phyloP scores from a whole-genome alignment of 2,113 vertebrate genomes.

The Scalopus aquaticus region DNA sequence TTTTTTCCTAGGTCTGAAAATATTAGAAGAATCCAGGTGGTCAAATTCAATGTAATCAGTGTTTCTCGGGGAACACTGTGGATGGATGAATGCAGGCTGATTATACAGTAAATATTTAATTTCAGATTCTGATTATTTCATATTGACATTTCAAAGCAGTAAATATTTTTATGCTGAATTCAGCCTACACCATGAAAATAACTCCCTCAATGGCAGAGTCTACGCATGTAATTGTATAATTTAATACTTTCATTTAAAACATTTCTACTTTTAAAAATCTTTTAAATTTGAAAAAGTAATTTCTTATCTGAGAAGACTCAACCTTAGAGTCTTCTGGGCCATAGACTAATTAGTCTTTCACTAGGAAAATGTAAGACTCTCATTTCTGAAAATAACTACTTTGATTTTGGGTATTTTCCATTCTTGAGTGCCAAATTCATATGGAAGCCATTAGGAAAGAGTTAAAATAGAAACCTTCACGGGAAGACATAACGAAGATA shows the following conservation, averaged over 20 bases:
- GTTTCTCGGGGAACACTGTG: conserved; percentile 62
- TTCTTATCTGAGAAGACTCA: conserved; percentile 35
- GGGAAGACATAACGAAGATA: neutral
- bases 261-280: conserved; percentile 61
- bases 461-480: conserved; percentile 4
- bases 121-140: conserved; percentile 76
- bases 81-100: conserved; percentile 72
- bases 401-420: neutral
- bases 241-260: conserved; percentile 73
- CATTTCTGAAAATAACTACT: conserved; percentile 46
- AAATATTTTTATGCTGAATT: conserved; percentile 81
- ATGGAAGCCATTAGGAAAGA: neutral
- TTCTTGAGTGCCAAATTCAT: neutral
- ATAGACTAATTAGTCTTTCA: conserved; percentile 54
- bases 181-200: conserved; percentile 66
- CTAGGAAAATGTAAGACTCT: neutral
- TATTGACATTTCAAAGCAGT: conserved; percentile 70
- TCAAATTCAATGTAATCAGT: conserved; percentile 78
- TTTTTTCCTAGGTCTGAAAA: conserved; percentile 52
- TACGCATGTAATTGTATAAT: conserved; percentile 74
- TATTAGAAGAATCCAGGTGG: conserved; percentile 69
- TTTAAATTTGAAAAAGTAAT: conserved; percentile 50
- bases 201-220: conserved; percentile 63
- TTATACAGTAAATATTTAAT: conserved; percentile 80
- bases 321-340: neutral